Evolutionary conservation across 1,140 invertebrate genomes (phyloP), one percentile per base, ranked within the genome.

Genomic region (Zaprionus nigranus): DNA sequence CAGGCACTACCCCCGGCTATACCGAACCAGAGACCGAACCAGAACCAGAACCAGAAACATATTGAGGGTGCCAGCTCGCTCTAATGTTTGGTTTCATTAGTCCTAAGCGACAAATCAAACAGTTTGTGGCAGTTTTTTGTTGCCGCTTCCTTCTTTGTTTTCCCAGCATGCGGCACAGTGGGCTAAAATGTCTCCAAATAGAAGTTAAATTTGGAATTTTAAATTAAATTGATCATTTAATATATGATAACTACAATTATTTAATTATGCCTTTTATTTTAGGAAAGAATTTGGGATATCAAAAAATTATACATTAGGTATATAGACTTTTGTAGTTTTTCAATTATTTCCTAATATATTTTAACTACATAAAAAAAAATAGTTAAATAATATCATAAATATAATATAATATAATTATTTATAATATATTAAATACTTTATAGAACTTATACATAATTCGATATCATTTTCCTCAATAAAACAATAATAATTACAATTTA

Each of bases 11-110:
- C 75, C 81, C 74, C 58, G 30, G 26, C 49, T 51, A 57, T 17
- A 24, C 59, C 30, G 36, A 24, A 51, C 65, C 53, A 70, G 46
- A 70, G n/a, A 36, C 26, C 24, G 60, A 43, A 75, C 73, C 67
- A 75, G 72, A 70, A 70, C 66, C 66, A 63, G 59, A 56, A 70
- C 58, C 58, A 61, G 72, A 54, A 66, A 62, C 51, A 62, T 57
- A 38, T 64, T 40, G 67, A 79, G 79, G 71, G 66, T 67, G 83
- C 46, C 46, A 24, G 46, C 78, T 64, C 64, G 20, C 79, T 78
- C 82, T 90, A 90, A 90, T 90, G 86, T 90, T 90, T 85, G 85
- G 85, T 90, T 90, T 90, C 85, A 90, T 90, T 90, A 90, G 85
- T 85, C 86, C 79, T 90, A 75, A 90, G 86, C 86, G 85, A 90